phyloP scores from a whole-genome alignment of 1,140 invertebrate genomes.

The Atta texana region DNA sequence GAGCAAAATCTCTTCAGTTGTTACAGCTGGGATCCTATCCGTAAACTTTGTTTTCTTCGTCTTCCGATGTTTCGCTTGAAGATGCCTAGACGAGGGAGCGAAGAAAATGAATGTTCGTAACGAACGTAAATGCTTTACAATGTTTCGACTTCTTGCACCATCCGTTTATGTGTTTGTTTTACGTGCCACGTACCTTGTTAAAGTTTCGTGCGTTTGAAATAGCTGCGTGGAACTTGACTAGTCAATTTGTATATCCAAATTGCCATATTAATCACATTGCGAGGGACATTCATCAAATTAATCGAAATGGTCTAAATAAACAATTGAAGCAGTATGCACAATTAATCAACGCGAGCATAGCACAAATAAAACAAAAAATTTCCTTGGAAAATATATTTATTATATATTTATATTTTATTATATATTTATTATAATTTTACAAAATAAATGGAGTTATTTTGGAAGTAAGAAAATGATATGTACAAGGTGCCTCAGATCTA shows the following conservation, averaged over 20 bases:
- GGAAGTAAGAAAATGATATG: too few species aligned
- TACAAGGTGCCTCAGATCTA: too few species aligned
- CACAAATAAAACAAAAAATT: not conserved
- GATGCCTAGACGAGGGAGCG: constrained; percentile 10
- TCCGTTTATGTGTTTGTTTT: constrained; percentile 27
- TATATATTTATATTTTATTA: too few species aligned
- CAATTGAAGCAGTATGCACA: not conserved
- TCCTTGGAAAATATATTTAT: not conserved
- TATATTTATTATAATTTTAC: not conserved
- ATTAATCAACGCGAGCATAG: not conserved
- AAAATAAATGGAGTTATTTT: too few species aligned
- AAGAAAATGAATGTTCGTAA: constrained; percentile 41
- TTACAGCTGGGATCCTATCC: constrained; percentile 11
- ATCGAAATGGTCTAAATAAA: not conserved
- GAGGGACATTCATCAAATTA: not conserved
- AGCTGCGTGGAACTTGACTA: not conserved
- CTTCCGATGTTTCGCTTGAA: not conserved
- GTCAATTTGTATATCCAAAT: constrained; percentile 4
- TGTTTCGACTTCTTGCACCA: constrained; percentile 6
- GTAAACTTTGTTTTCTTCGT: constrained; percentile 47
- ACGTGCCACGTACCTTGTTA: constrained; percentile 8
- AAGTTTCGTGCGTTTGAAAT: not conserved
- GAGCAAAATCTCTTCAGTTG: constrained; percentile 34
- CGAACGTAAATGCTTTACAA: constrained; percentile 19
- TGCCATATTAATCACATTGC: constrained; percentile 26